These are phyloP conservation scores for Pelobates cultripes DNA, from an alignment of 2,797 vertebrate species.

Conservation along the genomic window DNA sequence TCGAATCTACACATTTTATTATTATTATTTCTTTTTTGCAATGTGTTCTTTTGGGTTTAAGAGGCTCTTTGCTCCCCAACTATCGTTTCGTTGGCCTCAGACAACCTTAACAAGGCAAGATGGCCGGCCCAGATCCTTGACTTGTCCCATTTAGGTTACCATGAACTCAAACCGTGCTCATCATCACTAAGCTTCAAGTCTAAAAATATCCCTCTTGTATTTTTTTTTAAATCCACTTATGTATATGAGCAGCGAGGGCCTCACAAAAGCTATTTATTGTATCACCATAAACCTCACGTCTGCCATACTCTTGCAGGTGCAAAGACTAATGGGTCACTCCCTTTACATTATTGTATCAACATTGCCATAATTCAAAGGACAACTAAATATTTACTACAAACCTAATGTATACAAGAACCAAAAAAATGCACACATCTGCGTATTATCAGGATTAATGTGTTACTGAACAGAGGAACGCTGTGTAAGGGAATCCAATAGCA, in stretches of 20 bases:
- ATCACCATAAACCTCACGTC: not conserved
- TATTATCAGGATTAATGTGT: not conserved
- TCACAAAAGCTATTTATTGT: not conserved
- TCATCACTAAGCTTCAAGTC: constrained; percentile 6
- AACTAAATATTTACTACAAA: not conserved
- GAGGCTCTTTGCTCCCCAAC: not conserved
- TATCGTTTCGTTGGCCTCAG: not conserved
- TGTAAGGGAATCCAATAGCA: not conserved
- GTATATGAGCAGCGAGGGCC: not conserved
- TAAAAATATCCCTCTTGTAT: constrained; percentile 13
- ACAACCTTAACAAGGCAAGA: not conserved
- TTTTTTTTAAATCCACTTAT: constrained; percentile 31
- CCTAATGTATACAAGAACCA: not conserved
- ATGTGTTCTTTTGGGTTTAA: too few species aligned
- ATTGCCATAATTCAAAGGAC: not conserved
- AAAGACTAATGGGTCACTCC: not conserved
- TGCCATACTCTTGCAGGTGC: not conserved
- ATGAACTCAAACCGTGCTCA: not conserved
- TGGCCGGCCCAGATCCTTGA: not conserved
- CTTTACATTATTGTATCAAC: not conserved
- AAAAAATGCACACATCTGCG: not conserved
- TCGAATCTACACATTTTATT: too few species aligned
- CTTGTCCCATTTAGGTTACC: not conserved
- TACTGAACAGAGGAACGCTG: not conserved
- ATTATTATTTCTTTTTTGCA: too few species aligned